Percentiles rank a stretch among this genome's conserved stretches.
phyloP scores from a whole-genome alignment of 2,113 vertebrate species.

The Clarias magur region DNA sequence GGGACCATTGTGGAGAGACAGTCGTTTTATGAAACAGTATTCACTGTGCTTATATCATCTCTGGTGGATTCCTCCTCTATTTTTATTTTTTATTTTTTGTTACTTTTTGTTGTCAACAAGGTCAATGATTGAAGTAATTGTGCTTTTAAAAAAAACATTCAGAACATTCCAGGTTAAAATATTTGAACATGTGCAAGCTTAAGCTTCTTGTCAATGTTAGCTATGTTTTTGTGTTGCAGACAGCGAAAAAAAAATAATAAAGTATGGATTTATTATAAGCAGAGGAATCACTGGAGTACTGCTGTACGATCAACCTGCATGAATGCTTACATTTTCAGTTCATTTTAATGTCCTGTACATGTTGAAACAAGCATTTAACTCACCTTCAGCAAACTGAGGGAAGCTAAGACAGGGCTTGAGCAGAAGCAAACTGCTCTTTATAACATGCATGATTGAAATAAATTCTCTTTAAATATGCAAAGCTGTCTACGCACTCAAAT shows the following conservation, averaged over 20 bases:
- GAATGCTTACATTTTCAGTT: slow-evolving; percentile 12
- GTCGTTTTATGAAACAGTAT: slow-evolving; percentile 46
- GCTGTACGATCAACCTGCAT: slow-evolving; percentile 24
- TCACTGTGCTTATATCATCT: slow-evolving; percentile 43
- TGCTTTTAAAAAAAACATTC: slow-evolving; percentile 1
- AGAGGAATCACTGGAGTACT: slow-evolving; percentile 10
- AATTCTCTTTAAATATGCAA: slow-evolving; percentile 25
- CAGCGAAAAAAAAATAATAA: not conserved
- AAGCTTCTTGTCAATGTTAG: slow-evolving; percentile 31
- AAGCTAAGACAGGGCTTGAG: slow-evolving; percentile 39
- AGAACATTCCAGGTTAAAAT: slow-evolving; percentile 38
- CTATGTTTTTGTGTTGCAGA: slow-evolving; percentile 41
- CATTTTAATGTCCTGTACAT: not conserved
- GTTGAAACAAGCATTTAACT: slow-evolving; percentile 9
- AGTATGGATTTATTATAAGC: not conserved
- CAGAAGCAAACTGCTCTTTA: slow-evolving; percentile 1
- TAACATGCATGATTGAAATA: slow-evolving; percentile 20
- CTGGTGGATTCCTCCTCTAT: slow-evolving; percentile 23
- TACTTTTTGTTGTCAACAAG: slow-evolving; percentile 31
- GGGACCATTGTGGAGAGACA: slow-evolving; percentile 50
- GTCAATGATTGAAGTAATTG: slow-evolving; percentile 31
- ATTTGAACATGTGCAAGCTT: slow-evolving; percentile 20
- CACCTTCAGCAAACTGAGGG: slow-evolving; percentile 1
- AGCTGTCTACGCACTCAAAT: slow-evolving; percentile 24
- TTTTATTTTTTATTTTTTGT: slow-evolving; percentile 33